phyloP scores from a whole-genome alignment of 2,113 vertebrate genomes.

The Psittacara wagleri region DNA sequence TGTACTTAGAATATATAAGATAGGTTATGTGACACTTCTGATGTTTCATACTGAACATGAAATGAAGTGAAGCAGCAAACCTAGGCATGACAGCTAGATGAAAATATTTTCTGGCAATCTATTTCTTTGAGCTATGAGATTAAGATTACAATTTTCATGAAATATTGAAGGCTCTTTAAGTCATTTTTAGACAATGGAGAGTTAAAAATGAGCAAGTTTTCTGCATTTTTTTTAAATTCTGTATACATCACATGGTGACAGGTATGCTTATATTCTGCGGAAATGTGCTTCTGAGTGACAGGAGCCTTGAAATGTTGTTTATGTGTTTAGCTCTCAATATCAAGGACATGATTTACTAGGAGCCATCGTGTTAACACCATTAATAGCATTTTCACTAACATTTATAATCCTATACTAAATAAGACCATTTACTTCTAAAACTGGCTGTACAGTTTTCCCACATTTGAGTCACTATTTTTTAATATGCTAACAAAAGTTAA shows the following conservation, averaged over 20 bases:
- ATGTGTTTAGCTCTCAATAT: slow-evolving; percentile 63
- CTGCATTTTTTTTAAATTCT: background rate
- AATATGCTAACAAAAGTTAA: slow-evolving; percentile 22
- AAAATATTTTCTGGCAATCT: background rate
- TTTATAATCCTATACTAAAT: slow-evolving; percentile 37
- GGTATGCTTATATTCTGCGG: slow-evolving; percentile 59
- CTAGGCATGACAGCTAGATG: background rate
- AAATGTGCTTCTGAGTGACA: slow-evolving; percentile 60
- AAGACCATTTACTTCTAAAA: slow-evolving; percentile 26
- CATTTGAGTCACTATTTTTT: background rate
- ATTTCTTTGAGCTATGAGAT: slow-evolving; percentile 21
- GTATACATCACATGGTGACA: slow-evolving; percentile 54
- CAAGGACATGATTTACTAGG: slow-evolving; percentile 49
- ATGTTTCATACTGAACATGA: background rate
- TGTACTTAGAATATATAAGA: background rate
- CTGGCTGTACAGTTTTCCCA: background rate
- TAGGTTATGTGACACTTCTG: background rate
- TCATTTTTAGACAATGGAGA: slow-evolving; percentile 28
- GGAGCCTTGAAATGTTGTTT: slow-evolving; percentile 63
- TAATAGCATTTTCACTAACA: slow-evolving; percentile 56
- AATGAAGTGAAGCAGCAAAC: background rate
- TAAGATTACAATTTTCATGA: slow-evolving; percentile 41
- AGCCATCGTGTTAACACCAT: slow-evolving; percentile 62
- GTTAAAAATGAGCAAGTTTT: slow-evolving; percentile 50
- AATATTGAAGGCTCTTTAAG: background rate